Evolutionary conservation across 2,888 invertebrate species (phyloP).

Genomic region (Melanophora roralis): DNA sequence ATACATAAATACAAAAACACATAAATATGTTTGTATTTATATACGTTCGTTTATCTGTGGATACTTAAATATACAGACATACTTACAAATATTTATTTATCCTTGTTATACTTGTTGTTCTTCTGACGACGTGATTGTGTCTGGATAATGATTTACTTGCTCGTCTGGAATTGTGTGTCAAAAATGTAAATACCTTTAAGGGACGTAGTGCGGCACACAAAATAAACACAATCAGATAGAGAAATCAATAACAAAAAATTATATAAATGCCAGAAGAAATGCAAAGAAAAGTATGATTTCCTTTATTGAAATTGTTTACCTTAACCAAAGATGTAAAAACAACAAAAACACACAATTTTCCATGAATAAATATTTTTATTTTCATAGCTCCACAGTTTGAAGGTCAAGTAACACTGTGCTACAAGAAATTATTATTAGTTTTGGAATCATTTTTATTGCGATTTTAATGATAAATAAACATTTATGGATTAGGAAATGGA

Average conservation of each 20-base stretch:
- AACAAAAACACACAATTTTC: background rate
- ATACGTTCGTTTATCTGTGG: too few relatives aligned
- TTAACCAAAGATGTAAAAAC: background rate
- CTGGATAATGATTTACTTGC: slow-evolving; percentile 53
- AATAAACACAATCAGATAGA: slow-evolving; percentile 9
- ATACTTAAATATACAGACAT: background rate
- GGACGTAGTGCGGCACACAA: slow-evolving; percentile 10
- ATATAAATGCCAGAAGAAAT: background rate
- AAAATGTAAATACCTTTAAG: slow-evolving; percentile 31
- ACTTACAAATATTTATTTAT: too few relatives aligned
- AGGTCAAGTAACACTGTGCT: background rate
- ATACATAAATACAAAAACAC: background rate
- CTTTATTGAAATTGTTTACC: slow-evolving; percentile 22
- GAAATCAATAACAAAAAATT: slow-evolving; percentile 3
- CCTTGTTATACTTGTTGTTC: background rate
- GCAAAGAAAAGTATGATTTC: background rate
- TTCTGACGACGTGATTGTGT: slow-evolving; percentile 34
- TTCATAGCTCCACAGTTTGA: background rate
- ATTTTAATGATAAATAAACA: too few relatives aligned
- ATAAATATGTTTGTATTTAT: too few relatives aligned
- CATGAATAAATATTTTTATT: background rate
- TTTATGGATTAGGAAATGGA: too few relatives aligned
- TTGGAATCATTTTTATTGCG: too few relatives aligned
- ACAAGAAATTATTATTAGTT: too few relatives aligned
- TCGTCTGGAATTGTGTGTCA: slow-evolving; percentile 37